These are phyloP conservation scores for Penelope pileata DNA, from an alignment of 2,113 vertebrate species.

Conservation along the genomic window DNA sequence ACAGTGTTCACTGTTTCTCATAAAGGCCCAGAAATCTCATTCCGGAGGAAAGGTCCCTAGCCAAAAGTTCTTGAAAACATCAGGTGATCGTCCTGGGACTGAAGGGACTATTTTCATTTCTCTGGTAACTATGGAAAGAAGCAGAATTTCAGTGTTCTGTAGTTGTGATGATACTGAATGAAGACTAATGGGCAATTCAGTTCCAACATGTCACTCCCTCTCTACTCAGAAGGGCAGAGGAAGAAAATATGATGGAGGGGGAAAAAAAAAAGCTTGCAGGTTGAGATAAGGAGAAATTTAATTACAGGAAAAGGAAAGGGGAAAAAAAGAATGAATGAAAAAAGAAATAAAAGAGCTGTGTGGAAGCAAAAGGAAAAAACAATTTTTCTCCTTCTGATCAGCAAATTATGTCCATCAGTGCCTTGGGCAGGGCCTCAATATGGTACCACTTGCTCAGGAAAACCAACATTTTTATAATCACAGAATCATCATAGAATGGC, in stretches of 20 bases:
- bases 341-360: no score
- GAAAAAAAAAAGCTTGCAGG: neutral
- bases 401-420: neutral
- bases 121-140: neutral
- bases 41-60: neutral
- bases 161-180: neutral
- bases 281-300: neutral
- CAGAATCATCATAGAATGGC: no score
- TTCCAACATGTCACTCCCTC: neutral
- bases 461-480: neutral
- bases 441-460: neutral
- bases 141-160: neutral
- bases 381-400: neutral
- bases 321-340: no score
- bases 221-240: neutral
- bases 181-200: neutral
- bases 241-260: neutral
- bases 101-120: neutral
- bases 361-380: neutral
- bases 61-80: neutral
- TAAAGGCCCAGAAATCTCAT: neutral
- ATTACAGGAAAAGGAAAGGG: no score
- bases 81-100: neutral
- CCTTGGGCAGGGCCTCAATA: neutral
- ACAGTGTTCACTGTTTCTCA: neutral